These are phyloP conservation scores for Acrossocheilus wenchowensis DNA, from an alignment of 2,797 vertebrate species.

Conservation along the genomic window DNA sequence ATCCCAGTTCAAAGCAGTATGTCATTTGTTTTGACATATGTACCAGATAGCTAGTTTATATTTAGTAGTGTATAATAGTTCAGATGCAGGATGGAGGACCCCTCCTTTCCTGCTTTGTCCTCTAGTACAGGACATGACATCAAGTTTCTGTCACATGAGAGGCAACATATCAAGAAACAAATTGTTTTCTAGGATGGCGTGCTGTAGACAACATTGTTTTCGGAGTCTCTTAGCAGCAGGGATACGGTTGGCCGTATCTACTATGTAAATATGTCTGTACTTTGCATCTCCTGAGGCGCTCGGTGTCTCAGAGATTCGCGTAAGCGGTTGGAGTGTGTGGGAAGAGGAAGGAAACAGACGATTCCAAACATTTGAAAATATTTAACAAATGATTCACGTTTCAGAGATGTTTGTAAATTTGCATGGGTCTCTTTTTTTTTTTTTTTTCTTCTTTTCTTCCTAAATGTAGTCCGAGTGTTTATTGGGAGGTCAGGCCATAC, in stretches of 20 bases:
- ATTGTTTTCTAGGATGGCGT: slow-evolving; percentile 30
- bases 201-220: slow-evolving; percentile 20
- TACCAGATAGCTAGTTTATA: slow-evolving; percentile 67
- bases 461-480: not conserved
- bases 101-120: slow-evolving; percentile 73
- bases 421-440: not conserved
- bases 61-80: slow-evolving; percentile 60
- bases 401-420: not conserved
- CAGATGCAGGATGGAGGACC: slow-evolving; percentile 44
- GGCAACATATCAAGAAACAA: not conserved
- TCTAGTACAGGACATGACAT: slow-evolving; percentile 70
- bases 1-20: not conserved
- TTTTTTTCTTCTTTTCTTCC: not conserved
- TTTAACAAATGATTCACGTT: slow-evolving; percentile 6
- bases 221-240: not conserved
- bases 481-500: not conserved
- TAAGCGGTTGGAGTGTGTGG: slow-evolving; percentile 41
- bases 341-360: slow-evolving; percentile 8
- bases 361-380: slow-evolving; percentile 39
- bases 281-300: slow-evolving; percentile 62
- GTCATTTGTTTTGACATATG: not conserved
- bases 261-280: slow-evolving; percentile 64
- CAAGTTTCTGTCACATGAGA: slow-evolving; percentile 44
- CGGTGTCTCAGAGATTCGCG: slow-evolving; percentile 53
- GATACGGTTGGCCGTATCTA: slow-evolving; percentile 21